Evolutionary conservation across 2,797 vertebrate genomes (phyloP).

Genomic region (Sebastes miniatus): DNA sequence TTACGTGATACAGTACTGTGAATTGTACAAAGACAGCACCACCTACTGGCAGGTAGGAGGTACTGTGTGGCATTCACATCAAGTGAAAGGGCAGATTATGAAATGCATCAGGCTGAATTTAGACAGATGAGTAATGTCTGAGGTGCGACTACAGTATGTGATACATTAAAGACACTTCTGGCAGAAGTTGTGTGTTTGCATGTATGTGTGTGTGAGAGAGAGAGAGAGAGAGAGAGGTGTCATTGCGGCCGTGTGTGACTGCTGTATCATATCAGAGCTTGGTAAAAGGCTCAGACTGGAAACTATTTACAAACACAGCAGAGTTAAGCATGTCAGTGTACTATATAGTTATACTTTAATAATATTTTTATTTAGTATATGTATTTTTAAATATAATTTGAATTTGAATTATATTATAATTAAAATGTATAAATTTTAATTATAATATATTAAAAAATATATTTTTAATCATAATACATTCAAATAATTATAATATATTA

Average conservation of each 20-base stretch:
- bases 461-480: no score
- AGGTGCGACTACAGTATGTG: neutral
- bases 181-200: neutral
- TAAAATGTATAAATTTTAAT: neutral
- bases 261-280: conserved; percentile 1
- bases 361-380: neutral
- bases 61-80: neutral
- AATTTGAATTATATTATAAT: neutral
- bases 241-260: neutral
- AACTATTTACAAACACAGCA: neutral
- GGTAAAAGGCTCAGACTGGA: conserved; percentile 9
- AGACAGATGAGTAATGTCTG: conserved; percentile 5
- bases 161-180: conserved; percentile 6
- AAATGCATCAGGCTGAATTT: neutral
- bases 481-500: no score
- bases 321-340: neutral
- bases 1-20: neutral
- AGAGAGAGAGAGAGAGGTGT: neutral
- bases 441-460: neutral
- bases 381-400: neutral
- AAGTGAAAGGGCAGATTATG: neutral
- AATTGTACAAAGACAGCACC: neutral
- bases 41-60: conserved; percentile 1
- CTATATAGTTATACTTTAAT: neutral
- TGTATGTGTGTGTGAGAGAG: neutral